These are phyloP conservation scores for Aphelinus atriplicis DNA, from an alignment of 1,140 invertebrate species.

Conservation along the genomic window DNA sequence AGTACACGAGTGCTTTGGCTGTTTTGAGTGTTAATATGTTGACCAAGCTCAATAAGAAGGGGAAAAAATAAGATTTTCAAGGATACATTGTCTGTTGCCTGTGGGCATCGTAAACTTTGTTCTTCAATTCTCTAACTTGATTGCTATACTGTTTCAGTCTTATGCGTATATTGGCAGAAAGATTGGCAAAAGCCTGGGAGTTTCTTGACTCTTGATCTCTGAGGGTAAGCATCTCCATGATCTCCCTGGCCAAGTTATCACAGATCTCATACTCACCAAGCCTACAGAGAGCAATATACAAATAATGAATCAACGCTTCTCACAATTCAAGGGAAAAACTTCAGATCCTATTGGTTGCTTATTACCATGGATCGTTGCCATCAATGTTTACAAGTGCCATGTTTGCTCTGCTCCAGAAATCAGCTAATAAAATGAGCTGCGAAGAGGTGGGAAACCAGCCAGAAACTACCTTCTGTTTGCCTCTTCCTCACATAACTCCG, in stretches of 20 bases:
- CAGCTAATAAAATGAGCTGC: no score
- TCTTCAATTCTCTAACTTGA: slow-evolving; percentile 71
- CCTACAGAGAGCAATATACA: slow-evolving; percentile 61
- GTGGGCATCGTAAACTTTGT: slow-evolving; percentile 67
- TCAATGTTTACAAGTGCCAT: slow-evolving; percentile 63
- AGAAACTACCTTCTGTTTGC: no score
- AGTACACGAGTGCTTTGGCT: not conserved
- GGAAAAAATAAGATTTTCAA: slow-evolving; percentile 43
- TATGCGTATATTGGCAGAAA: slow-evolving; percentile 71
- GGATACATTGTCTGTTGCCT: slow-evolving; percentile 67
- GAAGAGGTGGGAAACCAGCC: no score
- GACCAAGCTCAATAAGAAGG: no score
- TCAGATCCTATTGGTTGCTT: not conserved
- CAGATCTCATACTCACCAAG: slow-evolving; percentile 74
- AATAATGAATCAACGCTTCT: not conserved
- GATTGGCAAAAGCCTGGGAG: slow-evolving; percentile 66
- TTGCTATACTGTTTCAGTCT: slow-evolving; percentile 71
- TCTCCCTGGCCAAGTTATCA: slow-evolving; percentile 71
- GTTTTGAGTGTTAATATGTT: no score
- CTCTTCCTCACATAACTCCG: no score
- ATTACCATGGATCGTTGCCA: slow-evolving; percentile 63
- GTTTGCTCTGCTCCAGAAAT: not conserved
- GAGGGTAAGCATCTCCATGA: slow-evolving; percentile 70
- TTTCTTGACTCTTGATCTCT: slow-evolving; percentile 66
- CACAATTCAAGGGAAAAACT: no score